phyloP scores from a whole-genome alignment of 2,888 invertebrate species.

The Corythucha ciliata region DNA sequence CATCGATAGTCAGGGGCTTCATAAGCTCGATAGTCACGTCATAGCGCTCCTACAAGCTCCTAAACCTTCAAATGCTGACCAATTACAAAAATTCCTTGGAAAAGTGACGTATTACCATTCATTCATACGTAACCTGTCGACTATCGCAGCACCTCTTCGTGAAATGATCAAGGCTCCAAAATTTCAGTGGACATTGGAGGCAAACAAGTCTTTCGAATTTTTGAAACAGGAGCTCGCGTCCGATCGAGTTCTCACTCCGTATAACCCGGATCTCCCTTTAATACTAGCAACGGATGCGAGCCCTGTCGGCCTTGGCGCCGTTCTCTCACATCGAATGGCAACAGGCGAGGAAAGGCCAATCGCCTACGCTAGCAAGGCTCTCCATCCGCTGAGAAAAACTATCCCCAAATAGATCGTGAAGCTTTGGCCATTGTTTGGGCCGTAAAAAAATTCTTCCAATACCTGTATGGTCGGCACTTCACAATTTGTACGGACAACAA shows the following conservation, averaged over 20 bases:
- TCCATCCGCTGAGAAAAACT: conserved; percentile 36
- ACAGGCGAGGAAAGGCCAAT: conserved; percentile 40
- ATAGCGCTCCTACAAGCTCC: conserved; percentile 7
- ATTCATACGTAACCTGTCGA: conserved; percentile 8
- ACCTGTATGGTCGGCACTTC: conserved; percentile 41
- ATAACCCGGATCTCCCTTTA: conserved; percentile 34
- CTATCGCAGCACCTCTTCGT: conserved; percentile 2
- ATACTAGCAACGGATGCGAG: conserved; percentile 36
- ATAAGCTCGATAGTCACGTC: conserved; percentile 5
- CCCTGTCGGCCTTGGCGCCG: conserved; percentile 17
- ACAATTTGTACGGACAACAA: too few relatives aligned
- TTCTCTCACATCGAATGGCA: conserved; percentile 36
- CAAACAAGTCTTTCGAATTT: conserved; percentile 33
- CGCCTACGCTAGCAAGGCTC: conserved; percentile 39
- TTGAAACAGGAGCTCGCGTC: conserved; percentile 34
- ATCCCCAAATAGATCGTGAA: conserved; percentile 37
- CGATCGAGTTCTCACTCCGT: conserved; percentile 30
- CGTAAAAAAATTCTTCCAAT: conserved; percentile 39
- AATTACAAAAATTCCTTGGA: conserved; percentile 4
- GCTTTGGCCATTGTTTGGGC: conserved; percentile 35
- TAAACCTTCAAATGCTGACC: neutral
- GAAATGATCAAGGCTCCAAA: conserved; percentile 13
- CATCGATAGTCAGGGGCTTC: conserved; percentile 1
- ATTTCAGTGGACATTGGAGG: conserved; percentile 34
- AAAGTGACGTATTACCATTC: conserved; percentile 16